phyloP scores from a whole-genome alignment of 1,140 invertebrate genomes.

The Eurosta solidaginis region DNA sequence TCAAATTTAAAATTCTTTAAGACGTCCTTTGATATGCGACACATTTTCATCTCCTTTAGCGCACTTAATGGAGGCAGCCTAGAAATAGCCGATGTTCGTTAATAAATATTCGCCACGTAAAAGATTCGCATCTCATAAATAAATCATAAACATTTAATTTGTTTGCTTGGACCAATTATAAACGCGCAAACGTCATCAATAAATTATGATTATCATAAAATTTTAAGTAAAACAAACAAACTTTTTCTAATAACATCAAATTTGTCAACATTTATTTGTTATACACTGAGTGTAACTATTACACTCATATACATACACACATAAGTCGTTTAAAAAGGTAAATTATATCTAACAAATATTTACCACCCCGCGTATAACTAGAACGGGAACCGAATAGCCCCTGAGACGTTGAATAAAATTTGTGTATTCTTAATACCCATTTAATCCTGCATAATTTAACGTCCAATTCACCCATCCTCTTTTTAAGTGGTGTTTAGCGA shows the following conservation, averaged over 20 bases:
- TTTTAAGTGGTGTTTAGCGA: background rate
- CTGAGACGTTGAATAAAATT: slow-evolving; percentile 25
- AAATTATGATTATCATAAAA: too few relatives aligned
- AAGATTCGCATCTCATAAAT: background rate
- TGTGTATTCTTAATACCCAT: slow-evolving; percentile 28
- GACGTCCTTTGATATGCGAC: too few relatives aligned
- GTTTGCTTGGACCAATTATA: background rate
- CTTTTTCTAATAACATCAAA: too few relatives aligned
- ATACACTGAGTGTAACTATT: too few relatives aligned
- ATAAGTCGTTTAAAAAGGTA: background rate
- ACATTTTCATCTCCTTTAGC: too few relatives aligned
- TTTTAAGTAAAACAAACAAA: background rate
- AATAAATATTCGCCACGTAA: too few relatives aligned
- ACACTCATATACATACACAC: too few relatives aligned
- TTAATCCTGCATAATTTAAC: slow-evolving; percentile 34
- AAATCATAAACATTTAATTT: background rate
- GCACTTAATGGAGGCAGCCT: too few relatives aligned
- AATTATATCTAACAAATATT: background rate
- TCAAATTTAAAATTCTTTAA: too few relatives aligned
- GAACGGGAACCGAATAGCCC: background rate
- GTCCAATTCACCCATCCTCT: background rate
- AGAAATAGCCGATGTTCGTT: too few relatives aligned
- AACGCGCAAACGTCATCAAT: background rate
- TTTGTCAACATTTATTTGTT: too few relatives aligned
- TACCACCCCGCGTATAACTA: background rate